phyloP scores from a whole-genome alignment of 37 sponge, comb jelly and placozoan genomes.

The Eunapius fragilis region DNA sequence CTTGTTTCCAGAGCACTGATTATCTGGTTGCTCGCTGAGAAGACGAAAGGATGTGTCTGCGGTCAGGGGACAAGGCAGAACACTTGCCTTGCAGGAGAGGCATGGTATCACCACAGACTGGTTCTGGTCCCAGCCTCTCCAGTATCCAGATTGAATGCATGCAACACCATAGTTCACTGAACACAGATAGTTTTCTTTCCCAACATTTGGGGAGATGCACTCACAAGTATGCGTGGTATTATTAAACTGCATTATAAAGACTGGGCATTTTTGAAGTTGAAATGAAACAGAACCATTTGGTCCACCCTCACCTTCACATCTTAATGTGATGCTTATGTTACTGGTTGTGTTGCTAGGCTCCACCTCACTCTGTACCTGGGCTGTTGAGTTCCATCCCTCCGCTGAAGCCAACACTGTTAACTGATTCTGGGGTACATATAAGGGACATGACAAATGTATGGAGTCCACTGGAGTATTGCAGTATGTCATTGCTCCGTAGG shows the following conservation, averaged over 20 bases:
- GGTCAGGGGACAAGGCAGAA: not conserved
- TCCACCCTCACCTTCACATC: not conserved
- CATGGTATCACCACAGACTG: not conserved
- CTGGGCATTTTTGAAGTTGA: not conserved
- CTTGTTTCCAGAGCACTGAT: conserved; percentile 1
- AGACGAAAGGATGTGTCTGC: not conserved
- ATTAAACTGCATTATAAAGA: not conserved
- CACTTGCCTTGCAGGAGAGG: not conserved
- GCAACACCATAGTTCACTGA: not conserved
- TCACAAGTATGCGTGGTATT: not conserved
- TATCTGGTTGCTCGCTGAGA: not conserved
- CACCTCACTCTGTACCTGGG: not conserved
- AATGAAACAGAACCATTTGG: not conserved
- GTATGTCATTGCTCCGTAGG: not conserved
- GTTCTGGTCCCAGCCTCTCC: not conserved
- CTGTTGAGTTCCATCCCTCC: not conserved
- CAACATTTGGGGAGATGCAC: not conserved
- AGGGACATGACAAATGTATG: not conserved
- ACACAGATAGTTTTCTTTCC: not conserved
- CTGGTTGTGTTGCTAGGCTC: not conserved
- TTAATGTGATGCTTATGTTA: not conserved
- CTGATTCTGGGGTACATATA: not conserved
- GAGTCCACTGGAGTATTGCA: not conserved
- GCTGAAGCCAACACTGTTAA: not conserved
- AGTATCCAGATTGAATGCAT: not conserved